Percentiles rank a stretch among this genome's conserved stretches.
Conservation (phyloP, 2,113 vertebrate genomes). For the Callionymus lyra region DNA sequence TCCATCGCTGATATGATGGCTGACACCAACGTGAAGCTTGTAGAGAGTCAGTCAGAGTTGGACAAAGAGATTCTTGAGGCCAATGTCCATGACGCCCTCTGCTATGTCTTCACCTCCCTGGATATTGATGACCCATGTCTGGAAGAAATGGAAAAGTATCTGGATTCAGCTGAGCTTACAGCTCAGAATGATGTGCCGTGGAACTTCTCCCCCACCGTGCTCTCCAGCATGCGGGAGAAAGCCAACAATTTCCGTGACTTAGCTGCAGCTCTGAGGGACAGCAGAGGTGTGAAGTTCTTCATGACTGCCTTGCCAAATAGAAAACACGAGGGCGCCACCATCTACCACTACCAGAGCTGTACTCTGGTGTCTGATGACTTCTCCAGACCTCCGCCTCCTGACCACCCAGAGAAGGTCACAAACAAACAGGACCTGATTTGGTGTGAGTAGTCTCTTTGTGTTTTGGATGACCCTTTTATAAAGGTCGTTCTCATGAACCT, state of each 20-base stretch:
- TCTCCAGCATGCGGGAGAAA: not conserved
- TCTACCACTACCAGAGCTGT: constrained; percentile 1
- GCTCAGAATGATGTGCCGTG: not conserved
- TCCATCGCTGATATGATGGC: not conserved
- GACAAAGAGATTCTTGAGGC: not conserved
- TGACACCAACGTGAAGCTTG: not conserved
- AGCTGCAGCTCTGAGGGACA: not conserved
- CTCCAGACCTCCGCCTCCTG: not conserved
- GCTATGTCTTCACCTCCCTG: constrained; percentile 1
- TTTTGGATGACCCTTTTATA: not conserved
- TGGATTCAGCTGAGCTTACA: not conserved
- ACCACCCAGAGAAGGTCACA: not conserved
- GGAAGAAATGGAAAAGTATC: not conserved
- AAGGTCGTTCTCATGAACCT: too few relatives aligned
- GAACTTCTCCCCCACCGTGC: not conserved
- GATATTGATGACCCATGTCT: not conserved
- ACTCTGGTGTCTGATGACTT: not conserved
- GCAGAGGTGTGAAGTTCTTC: not conserved
- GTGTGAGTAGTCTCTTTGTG: not conserved
- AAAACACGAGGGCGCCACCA: not conserved
- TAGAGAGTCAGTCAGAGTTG: not conserved
- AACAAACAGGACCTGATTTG: not conserved
- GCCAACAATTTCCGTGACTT: not conserved
- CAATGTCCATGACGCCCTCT: not conserved
- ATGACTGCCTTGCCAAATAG: not conserved